Evolutionary conservation across 1,140 invertebrate genomes (phyloP), one percentile per base, ranked within the genome.

Genomic region (Pseudomyrmex gracilis): DNA sequence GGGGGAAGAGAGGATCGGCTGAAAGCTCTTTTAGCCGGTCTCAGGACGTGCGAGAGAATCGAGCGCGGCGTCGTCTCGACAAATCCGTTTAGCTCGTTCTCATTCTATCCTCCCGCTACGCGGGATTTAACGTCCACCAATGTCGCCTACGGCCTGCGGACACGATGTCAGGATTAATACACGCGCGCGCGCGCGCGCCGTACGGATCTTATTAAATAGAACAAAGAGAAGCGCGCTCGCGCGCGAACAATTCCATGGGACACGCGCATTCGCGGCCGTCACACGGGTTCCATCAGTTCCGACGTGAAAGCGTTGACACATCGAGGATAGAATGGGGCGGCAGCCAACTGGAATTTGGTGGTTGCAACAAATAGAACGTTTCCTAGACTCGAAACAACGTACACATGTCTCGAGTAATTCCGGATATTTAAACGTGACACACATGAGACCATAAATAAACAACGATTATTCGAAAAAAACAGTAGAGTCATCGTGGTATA

Each of bases 81-180:
- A 77, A 85, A 85, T 85, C 80, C 61, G 60, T 85, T 85, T 83
- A 85, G 58, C 67, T 13, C 58, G 76, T 71, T 73, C 24, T 77
- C 47, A 55, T 70, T 67, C 24, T n/a, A 57, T 13, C 22, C 22
- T 17, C 20, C 13, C n/a, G 47, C n/a, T 22, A 15, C 17, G 13
- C 15, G 53, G 22, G 43, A 13, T 55, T 77, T 61, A 55, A 82
- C 61, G 47, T 60, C 34, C 61, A n/a, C 77, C 70, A 49, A 9
- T 68, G 20, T 51, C 15, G 34, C 10, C 47, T 57, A 70, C 57
- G 67, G 67, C n/a, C 67, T 34, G 76, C 76, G 58, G 66, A 60
- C 61, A 53, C 66, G 43, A 34, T 71, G 76, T 80, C 53, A 71
- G 68, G 76, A 80, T 80, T 80, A 80, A 80, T 80, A 58, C 76